phyloP scores from a whole-genome alignment of 2,797 vertebrate genomes.

The Botia kubotai region DNA sequence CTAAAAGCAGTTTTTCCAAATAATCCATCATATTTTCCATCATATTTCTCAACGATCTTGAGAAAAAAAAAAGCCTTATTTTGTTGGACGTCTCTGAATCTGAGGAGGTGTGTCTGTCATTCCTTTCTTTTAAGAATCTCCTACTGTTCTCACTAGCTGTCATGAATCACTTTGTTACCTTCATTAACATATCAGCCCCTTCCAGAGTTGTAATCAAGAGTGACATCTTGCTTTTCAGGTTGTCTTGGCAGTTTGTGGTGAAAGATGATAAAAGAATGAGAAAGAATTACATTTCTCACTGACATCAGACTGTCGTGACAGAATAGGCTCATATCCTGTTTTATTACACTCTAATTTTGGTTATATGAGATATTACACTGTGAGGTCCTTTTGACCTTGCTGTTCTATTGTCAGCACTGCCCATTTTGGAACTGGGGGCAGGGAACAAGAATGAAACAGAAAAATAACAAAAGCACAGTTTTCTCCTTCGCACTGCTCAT shows the following conservation, averaged over 20 bases:
- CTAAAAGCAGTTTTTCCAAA: background rate
- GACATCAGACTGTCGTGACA: conserved; percentile 43
- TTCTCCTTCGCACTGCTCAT: background rate
- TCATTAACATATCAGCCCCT: conserved; percentile 34
- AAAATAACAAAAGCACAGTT: conserved; percentile 21
- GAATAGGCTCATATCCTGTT: conserved; percentile 52
- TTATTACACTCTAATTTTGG: conserved; percentile 44
- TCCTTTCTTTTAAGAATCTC: background rate
- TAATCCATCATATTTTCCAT: background rate
- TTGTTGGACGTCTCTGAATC: conserved; percentile 10
- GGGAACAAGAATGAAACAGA: conserved; percentile 14
- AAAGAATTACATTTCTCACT: conserved; percentile 36
- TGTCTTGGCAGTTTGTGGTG: background rate
- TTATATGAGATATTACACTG: conserved; percentile 37
- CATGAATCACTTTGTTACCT: conserved; percentile 22
- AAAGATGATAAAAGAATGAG: too few relatives aligned
- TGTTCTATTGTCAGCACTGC: conserved; percentile 26
- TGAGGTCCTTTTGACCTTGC: conserved; percentile 48
- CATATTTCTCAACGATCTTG: conserved; percentile 17
- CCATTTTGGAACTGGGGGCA: conserved; percentile 14
- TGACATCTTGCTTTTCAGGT: conserved; percentile 17
- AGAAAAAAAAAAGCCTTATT: conserved; percentile 15
- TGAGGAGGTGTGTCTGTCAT: conserved; percentile 4
- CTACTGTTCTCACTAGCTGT: conserved; percentile 45
- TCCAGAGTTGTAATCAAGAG: conserved; percentile 32